Evolutionary conservation across 2,113 vertebrate genomes (phyloP).

Genomic region (Axis porcinus): DNA sequence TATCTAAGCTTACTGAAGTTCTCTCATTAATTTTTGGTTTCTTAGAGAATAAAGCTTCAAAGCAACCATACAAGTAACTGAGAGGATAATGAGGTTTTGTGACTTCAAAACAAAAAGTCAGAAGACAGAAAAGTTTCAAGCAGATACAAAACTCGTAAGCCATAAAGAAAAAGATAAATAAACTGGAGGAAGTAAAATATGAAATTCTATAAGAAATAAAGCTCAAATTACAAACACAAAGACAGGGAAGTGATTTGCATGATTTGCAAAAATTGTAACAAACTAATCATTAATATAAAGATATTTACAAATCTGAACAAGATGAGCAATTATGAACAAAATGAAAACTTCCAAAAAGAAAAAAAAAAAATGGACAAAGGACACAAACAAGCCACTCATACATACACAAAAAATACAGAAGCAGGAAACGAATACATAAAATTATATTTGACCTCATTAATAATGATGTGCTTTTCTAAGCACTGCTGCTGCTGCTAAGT

Average conservation of each 20-base stretch:
- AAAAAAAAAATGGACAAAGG: background rate
- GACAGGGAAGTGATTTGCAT: background rate
- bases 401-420: background rate
- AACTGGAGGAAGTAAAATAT: background rate
- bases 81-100: background rate
- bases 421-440: background rate
- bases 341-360: background rate
- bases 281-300: background rate
- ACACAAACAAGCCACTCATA: background rate
- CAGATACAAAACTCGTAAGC: background rate
- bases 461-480: background rate
- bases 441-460: background rate
- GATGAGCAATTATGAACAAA: background rate
- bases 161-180: background rate
- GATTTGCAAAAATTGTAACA: background rate
- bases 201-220: background rate
- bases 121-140: background rate
- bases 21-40: background rate
- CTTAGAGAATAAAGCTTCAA: background rate
- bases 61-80: background rate
- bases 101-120: background rate
- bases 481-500: no score
- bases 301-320: background rate
- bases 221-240: background rate
- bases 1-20: background rate